These are phyloP conservation scores for Glaucidium brasilianum DNA, from an alignment of 2,113 vertebrate genomes.

Conservation along the genomic window DNA sequence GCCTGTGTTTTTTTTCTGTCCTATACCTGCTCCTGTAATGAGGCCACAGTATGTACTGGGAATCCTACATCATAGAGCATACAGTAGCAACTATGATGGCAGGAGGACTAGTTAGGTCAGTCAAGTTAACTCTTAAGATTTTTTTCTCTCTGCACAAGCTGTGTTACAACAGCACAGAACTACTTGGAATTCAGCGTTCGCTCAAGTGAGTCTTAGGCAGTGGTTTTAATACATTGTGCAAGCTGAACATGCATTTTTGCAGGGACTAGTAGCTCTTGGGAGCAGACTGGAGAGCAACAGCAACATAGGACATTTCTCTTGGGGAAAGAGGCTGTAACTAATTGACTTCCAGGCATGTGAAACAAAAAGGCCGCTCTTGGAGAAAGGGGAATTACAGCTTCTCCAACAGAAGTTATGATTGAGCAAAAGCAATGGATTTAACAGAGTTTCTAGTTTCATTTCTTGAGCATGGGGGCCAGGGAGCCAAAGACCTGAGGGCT, in stretches of 20 bases:
- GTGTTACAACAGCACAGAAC: neutral
- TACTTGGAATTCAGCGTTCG: neutral
- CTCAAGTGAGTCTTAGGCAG: neutral
- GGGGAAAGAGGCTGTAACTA: neutral
- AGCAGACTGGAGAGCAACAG: neutral
- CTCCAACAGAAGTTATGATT: neutral
- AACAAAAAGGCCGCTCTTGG: neutral
- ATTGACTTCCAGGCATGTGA: neutral
- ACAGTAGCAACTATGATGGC: neutral
- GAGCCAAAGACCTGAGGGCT: neutral
- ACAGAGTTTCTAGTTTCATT: neutral
- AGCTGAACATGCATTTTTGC: neutral
- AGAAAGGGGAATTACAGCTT: neutral
- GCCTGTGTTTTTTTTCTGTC: neutral
- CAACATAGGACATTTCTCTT: neutral
- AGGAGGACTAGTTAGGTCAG: neutral
- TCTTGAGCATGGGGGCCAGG: neutral
- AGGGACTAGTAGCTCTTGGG: accelerated
- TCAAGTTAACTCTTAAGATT: neutral
- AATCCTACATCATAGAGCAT: neutral
- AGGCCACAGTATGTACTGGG: neutral
- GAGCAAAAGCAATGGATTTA: neutral
- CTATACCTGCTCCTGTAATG: neutral
- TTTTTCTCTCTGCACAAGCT: neutral
- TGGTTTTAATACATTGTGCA: neutral